Percentiles rank a stretch among this genome's conserved stretches.
Conservation (phyloP, 1,140 invertebrate species). For the Choristoneura fumiferana region DNA sequence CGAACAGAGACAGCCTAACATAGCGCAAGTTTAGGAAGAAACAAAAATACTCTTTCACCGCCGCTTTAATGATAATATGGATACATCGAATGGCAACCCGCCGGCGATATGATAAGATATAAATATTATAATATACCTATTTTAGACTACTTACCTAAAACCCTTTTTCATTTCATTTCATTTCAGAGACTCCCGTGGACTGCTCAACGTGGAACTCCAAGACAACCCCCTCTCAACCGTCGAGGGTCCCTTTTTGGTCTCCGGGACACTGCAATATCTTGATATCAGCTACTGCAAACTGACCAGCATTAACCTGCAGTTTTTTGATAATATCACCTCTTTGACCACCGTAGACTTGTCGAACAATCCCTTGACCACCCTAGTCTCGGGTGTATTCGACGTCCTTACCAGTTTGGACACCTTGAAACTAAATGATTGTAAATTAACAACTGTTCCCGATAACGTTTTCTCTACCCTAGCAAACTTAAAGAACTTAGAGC, state of each 20-base stretch:
- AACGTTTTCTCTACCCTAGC: conserved; percentile 79
- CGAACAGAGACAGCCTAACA: too few species aligned
- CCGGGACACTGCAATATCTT: conserved; percentile 82
- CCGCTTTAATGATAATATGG: too few species aligned
- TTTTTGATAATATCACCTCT: conserved; percentile 83
- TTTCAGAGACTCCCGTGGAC: conserved; percentile 83
- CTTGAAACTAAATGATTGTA: conserved; percentile 83
- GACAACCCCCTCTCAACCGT: conserved; percentile 82
- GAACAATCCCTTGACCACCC: conserved; percentile 81
- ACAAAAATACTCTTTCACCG: too few species aligned
- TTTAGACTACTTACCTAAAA: too few species aligned
- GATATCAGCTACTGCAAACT: conserved; percentile 84
- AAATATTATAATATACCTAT: too few species aligned
- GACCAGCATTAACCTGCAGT: conserved; percentile 79
- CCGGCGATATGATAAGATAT: too few species aligned
- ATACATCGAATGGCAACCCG: too few species aligned
- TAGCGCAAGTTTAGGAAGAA: too few species aligned
- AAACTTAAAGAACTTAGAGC: conserved; percentile 82
- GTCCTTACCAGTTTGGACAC: conserved; percentile 82
- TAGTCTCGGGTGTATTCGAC: conserved; percentile 81
- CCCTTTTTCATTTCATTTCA: conserved; percentile 23
- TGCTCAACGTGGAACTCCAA: conserved; percentile 85
- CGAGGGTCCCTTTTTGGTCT: conserved; percentile 82
- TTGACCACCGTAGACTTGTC: conserved; percentile 84
- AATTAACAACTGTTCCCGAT: conserved; percentile 79